These are phyloP conservation scores for Pygmarrhopalites habei DNA, from an alignment of 1,140 invertebrate species.

Conservation along the genomic window DNA sequence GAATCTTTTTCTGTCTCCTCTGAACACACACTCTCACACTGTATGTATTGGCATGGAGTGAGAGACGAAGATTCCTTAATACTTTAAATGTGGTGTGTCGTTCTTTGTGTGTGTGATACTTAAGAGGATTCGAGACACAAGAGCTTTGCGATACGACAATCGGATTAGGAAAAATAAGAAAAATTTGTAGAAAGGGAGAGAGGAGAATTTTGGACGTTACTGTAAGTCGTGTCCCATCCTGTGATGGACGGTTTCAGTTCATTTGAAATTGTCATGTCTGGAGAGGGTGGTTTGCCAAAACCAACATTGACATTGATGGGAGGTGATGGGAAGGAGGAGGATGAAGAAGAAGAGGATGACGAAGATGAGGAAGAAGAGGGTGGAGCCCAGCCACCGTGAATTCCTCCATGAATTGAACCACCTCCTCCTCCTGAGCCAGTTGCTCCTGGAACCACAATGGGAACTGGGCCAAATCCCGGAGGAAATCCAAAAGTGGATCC, in stretches of 20 bases:
- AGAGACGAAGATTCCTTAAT: not conserved
- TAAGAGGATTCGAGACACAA: not conserved
- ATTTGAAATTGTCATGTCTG: constrained; percentile 5
- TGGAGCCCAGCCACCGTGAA: too few relatives aligned
- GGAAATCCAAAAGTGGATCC: not conserved
- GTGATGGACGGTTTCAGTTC: constrained; percentile 26
- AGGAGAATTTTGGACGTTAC: constrained; percentile 16
- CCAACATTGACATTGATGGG: too few relatives aligned
- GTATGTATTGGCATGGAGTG: not conserved
- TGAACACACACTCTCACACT: not conserved
- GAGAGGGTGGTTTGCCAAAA: not conserved
- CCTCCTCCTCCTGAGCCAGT: not conserved
- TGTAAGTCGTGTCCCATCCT: constrained; percentile 36
- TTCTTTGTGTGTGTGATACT: not conserved
- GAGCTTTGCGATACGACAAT: not conserved
- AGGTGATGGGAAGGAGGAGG: too few relatives aligned
- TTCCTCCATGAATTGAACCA: not conserved
- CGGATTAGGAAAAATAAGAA: not conserved
- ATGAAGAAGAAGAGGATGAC: too few relatives aligned
- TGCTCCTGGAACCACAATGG: not conserved
- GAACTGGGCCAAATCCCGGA: too few relatives aligned
- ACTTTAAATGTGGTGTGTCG: not conserved
- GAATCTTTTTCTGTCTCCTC: not conserved
- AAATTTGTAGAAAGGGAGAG: not conserved
- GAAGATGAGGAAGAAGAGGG: too few relatives aligned